Percentiles rank a stretch among this genome's conserved stretches.
Conservation (phyloP, 2,888 invertebrate species). For the Pogonocherus hispidulus region DNA sequence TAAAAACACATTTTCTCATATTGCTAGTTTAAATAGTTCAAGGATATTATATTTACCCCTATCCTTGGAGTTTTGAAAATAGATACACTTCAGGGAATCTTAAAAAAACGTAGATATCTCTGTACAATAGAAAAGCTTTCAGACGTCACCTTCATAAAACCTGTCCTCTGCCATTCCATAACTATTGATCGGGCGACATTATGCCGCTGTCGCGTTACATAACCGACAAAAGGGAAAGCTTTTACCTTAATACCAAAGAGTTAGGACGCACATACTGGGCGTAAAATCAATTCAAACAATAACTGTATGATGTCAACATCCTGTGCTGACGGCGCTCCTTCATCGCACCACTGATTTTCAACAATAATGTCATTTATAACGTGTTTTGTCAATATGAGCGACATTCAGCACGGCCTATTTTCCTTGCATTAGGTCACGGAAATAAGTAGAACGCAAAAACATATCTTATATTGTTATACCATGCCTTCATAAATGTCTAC, state of each 20-base stretch:
- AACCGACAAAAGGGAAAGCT: slow-evolving; percentile 25
- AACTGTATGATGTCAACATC: slow-evolving; percentile 43
- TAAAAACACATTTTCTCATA: too few relatives aligned
- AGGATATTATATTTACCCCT: too few relatives aligned
- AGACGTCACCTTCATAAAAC: too few relatives aligned
- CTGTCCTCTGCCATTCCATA: not conserved
- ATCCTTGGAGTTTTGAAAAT: too few relatives aligned
- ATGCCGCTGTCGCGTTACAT: not conserved
- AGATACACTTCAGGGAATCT: too few relatives aligned
- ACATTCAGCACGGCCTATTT: slow-evolving; percentile 21
- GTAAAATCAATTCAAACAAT: slow-evolving; percentile 42
- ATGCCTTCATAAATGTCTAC: too few relatives aligned
- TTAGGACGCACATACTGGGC: slow-evolving; percentile 35
- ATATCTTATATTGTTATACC: too few relatives aligned
- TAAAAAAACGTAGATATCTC: too few relatives aligned
- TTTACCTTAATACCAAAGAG: slow-evolving; percentile 29
- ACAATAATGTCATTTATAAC: slow-evolving; percentile 34
- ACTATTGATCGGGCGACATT: slow-evolving; percentile 11
- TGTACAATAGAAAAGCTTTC: too few relatives aligned
- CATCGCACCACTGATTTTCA: slow-evolving; percentile 39
- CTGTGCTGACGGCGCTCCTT: slow-evolving; percentile 40
- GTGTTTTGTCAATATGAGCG: slow-evolving; percentile 31
- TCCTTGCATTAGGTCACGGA: slow-evolving; percentile 19
- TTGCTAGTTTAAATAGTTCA: too few relatives aligned
- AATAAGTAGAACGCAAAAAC: not conserved